Evolutionary conservation across 2,888 invertebrate species (phyloP).

Genomic region (Allophyes oxyacanthae): DNA sequence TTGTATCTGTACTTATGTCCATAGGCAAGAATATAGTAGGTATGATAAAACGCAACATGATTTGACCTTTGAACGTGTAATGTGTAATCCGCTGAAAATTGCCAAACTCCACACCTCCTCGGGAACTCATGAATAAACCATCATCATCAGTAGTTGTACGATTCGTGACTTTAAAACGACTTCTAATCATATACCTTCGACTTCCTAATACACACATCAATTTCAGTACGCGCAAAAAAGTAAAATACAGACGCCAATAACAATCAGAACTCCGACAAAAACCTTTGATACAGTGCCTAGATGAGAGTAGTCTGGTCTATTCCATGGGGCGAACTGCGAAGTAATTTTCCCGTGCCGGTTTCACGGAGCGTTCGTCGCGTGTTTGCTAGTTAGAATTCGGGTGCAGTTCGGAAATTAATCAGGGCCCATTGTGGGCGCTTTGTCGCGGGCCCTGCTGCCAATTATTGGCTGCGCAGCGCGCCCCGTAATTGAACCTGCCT

Average conservation of each 20-base stretch:
- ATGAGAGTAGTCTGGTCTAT: slow-evolving; percentile 55
- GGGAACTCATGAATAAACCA: too few species aligned
- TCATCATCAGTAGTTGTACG: too few species aligned
- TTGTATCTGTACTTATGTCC: too few species aligned
- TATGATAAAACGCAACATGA: too few species aligned
- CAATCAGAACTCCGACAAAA: slow-evolving; percentile 44
- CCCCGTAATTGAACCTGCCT: slow-evolving; percentile 84
- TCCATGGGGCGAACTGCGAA: slow-evolving; percentile 66
- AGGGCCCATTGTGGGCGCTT: slow-evolving; percentile 87
- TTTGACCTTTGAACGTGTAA: too few species aligned
- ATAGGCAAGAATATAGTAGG: too few species aligned
- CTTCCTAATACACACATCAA: background rate
- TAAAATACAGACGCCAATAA: slow-evolving; percentile 35
- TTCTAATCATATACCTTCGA: slow-evolving; percentile 1
- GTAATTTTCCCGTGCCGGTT: slow-evolving; percentile 78
- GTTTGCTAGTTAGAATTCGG: slow-evolving; percentile 88
- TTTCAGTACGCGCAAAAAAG: slow-evolving; percentile 1
- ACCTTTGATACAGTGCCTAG: slow-evolving; percentile 41
- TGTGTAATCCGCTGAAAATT: too few species aligned
- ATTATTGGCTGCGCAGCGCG: slow-evolving; percentile 82
- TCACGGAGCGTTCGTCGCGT: slow-evolving; percentile 75
- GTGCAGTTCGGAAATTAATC: slow-evolving; percentile 89
- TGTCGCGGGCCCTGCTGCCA: slow-evolving; percentile 85
- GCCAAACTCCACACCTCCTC: too few species aligned
- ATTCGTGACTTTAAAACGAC: background rate